Conservation (phyloP, 2,888 invertebrate genomes). For the Drosophila sordidapex region DNA sequence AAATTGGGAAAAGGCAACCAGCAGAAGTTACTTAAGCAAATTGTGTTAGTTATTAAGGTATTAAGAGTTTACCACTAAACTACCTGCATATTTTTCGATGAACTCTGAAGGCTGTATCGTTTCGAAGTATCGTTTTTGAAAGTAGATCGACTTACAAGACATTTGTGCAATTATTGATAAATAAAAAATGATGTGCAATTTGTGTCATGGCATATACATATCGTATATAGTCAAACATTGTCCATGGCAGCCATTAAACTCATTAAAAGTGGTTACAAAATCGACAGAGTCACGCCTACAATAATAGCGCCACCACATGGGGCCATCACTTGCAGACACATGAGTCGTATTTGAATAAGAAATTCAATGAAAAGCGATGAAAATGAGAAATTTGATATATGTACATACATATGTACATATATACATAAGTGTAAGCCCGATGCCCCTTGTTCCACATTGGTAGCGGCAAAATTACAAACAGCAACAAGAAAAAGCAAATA, state of each 20-base stretch:
- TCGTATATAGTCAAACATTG: constrained; percentile 4
- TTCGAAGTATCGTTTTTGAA: not conserved
- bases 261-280: constrained; percentile 30
- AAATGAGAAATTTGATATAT: constrained; percentile 27
- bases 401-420: not conserved
- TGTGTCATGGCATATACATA: not conserved
- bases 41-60: not conserved
- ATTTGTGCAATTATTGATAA: not conserved
- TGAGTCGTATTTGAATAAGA: constrained; percentile 24
- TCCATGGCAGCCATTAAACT: constrained; percentile 27
- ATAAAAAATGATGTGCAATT: not conserved
- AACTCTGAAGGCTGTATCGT: not conserved
- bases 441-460: not conserved
- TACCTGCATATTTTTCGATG: not conserved
- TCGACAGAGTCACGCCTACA: not conserved
- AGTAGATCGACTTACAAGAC: not conserved
- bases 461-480: not conserved
- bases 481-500: not conserved
- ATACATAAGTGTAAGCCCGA: not conserved
- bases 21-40: not conserved
- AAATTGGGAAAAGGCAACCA: not conserved
- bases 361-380: constrained; percentile 8
- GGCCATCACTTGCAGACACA: constrained; percentile 39
- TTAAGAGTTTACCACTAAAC: not conserved
- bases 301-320: constrained; percentile 11